Conservation (phyloP, 2,888 invertebrate genomes). For the Caenorhabditis sp. region DNA sequence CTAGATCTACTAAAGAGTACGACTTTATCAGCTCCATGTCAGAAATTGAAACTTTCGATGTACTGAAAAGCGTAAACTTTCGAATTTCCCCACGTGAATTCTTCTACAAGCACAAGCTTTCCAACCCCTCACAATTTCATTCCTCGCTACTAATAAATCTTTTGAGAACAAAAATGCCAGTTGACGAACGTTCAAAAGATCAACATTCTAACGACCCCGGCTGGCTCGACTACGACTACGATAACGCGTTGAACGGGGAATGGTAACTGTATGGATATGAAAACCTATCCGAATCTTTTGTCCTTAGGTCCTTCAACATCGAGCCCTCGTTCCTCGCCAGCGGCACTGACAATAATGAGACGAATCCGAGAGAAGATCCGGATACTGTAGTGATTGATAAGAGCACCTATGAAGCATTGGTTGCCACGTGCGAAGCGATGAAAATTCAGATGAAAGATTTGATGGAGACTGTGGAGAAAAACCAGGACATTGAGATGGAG, state of each 20-base stretch:
- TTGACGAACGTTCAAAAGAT: neutral
- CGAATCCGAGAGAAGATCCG: neutral
- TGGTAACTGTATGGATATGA: neutral
- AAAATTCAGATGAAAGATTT: constrained; percentile 4
- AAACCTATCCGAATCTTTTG: neutral
- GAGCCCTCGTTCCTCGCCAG: neutral
- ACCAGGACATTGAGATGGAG: neutral
- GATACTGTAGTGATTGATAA: neutral
- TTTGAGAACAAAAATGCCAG: neutral
- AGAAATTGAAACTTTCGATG: too few species aligned
- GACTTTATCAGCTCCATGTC: too few species aligned
- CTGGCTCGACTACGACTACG: neutral
- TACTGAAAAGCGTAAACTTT: too few species aligned
- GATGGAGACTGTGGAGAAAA: neutral
- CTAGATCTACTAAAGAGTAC: too few species aligned
- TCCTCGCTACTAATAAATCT: too few species aligned
- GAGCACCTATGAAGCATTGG: neutral
- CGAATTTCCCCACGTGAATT: too few species aligned
- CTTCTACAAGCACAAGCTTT: too few species aligned
- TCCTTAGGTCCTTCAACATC: constrained; percentile 13
- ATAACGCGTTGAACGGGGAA: neutral
- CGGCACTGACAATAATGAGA: neutral
- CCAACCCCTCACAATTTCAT: too few species aligned
- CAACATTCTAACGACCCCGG: neutral
- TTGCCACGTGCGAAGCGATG: constrained; percentile 19